Base-by-base conservation (phyloP, 2,113 vertebrate genomes). In the Ameiurus melas region DNA sequence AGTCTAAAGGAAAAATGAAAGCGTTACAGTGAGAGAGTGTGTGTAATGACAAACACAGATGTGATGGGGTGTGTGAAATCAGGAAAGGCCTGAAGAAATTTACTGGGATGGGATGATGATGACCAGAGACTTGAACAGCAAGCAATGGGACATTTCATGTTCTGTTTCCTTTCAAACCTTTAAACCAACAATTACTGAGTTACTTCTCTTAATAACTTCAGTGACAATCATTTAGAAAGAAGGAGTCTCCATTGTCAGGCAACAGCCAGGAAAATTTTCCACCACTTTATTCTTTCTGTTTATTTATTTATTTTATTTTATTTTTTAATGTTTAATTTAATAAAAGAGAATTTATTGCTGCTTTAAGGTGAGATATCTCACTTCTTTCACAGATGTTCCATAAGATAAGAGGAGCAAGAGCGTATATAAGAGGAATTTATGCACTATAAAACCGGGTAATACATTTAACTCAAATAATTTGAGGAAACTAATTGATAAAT, bases 1-100 rank as follows among this genome's bases (percentile, higher is more conserved):
- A 77, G 80, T 85, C 7, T 58, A 36, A 57, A 87, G 83, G 13
- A 62, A 57, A 70, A 19, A 75, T 57, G 30, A n/a, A 73, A 73
- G 25, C 58, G 47, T 12, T 25, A 27, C n/a, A 57, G 84, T 12
- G 68, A 7, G 27, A 64, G 68, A 70, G 75, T 78, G 75, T 62
- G 10, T 68, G 36, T 39, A 27, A 68, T 68, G 62, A 84, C 62
- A 68, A 84, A 68, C 83, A 84, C 62, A 68, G 83, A 62, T 84
- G 62, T 47, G 39, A 30, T 68, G 60, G 25, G 36, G 60, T 51
- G 39, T 84, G 39, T 47, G 60, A 51, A 84, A 84, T 51, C 62
- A 47, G 62, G 47, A 84, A 68, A 68, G 83, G 16, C 43, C 62
- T 4, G 16, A 43, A 53, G 39, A 51, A 30, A 68, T 47, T 66